phyloP scores from a whole-genome alignment of 2,113 vertebrate species.

The Elachura formosa region DNA sequence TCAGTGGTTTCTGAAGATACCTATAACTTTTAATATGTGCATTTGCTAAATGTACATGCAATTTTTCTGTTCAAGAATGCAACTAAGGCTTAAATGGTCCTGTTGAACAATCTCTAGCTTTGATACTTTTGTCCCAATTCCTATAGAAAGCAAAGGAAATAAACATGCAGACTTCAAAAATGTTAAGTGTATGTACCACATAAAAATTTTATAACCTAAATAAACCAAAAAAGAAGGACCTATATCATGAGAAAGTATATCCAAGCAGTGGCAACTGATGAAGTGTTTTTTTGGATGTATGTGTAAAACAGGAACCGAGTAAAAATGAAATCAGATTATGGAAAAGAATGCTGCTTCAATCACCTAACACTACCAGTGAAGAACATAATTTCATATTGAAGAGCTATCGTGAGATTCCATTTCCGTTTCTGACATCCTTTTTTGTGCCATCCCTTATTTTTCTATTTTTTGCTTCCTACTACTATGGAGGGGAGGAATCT shows the following conservation, averaged over 20 bases:
- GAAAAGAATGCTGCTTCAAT: background rate
- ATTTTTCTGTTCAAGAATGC: background rate
- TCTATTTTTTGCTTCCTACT: background rate
- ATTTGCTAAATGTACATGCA: background rate
- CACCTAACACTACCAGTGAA: background rate
- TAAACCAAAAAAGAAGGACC: background rate
- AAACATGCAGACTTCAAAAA: background rate
- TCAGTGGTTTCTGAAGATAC: background rate
- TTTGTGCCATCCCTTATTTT: background rate
- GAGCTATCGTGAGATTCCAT: background rate
- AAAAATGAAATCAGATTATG: background rate
- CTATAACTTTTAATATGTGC: background rate
- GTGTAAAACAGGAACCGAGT: background rate
- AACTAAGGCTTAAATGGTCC: background rate
- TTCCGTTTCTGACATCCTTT: background rate
- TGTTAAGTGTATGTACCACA: fast-evolving
- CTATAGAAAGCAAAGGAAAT: background rate
- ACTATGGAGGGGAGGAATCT: background rate
- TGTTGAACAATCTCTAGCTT: background rate
- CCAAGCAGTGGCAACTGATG: background rate
- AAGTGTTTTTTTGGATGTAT: background rate
- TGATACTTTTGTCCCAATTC: background rate
- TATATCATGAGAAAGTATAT: background rate
- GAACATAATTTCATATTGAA: background rate
- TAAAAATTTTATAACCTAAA: background rate